phyloP scores from a whole-genome alignment of 2,888 invertebrate species.

The Molorchus minor region DNA sequence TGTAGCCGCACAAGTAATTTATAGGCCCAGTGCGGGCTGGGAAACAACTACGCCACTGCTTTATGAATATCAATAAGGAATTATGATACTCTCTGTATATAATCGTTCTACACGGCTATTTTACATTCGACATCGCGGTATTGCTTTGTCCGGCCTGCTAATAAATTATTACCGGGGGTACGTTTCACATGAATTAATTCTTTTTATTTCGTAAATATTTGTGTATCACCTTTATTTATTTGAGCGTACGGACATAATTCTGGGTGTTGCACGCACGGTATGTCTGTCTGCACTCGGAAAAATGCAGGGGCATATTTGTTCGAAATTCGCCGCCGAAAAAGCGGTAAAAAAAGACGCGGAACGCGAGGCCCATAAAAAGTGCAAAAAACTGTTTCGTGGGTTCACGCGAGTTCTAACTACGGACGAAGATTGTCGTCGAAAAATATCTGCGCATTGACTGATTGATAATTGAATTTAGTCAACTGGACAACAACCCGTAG shows the following conservation, averaged over 20 bases:
- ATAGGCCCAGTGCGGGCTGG: slow-evolving; percentile 31
- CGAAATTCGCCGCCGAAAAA: neutral
- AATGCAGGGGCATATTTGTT: slow-evolving; percentile 10
- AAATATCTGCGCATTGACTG: too few relatives aligned
- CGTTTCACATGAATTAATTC: slow-evolving; percentile 55
- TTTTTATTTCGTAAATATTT: slow-evolving; percentile 60
- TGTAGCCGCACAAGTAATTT: slow-evolving; percentile 46
- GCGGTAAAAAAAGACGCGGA: too few relatives aligned
- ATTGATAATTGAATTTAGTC: too few relatives aligned
- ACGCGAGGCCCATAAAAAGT: too few relatives aligned
- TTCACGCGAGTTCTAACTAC: too few relatives aligned
- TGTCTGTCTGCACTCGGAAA: slow-evolving; percentile 14
- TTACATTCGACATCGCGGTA: slow-evolving; percentile 58
- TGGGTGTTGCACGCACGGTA: slow-evolving; percentile 49
- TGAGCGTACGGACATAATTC: slow-evolving; percentile 55
- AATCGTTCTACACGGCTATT: slow-evolving; percentile 58
- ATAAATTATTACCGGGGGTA: slow-evolving; percentile 58
- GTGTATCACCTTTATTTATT: slow-evolving; percentile 61
- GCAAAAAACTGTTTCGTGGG: too few relatives aligned
- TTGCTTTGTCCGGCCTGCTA: slow-evolving; percentile 57
- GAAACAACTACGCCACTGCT: slow-evolving; percentile 57
- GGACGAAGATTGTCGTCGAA: too few relatives aligned
- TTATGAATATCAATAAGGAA: slow-evolving; percentile 58
- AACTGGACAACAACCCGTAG: too few relatives aligned
- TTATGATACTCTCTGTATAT: slow-evolving; percentile 58